Conservation (phyloP, 37 sponge, comb jelly and placozoan genomes). For the Halisarca cf. caerulea region DNA sequence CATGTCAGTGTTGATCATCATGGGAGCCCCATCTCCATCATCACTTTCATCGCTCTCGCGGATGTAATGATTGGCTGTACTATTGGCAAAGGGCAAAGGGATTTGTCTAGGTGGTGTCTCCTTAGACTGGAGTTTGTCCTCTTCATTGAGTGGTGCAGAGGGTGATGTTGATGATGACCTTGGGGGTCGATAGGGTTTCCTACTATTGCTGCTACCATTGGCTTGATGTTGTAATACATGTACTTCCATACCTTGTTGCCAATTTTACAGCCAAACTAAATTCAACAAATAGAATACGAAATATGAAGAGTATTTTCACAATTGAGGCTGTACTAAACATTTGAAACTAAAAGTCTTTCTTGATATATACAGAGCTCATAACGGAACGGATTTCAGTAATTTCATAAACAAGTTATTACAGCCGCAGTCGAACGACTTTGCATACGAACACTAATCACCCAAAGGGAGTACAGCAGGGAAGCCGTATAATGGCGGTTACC, state of each 20-base stretch:
- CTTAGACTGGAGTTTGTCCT: not conserved
- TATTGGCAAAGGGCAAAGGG: conserved; percentile 3
- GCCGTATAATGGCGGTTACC: not conserved
- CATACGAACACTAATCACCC: too few relatives aligned
- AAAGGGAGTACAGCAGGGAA: not conserved
- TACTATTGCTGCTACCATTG: not conserved
- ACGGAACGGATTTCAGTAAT: too few relatives aligned
- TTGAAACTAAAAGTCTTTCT: too few relatives aligned
- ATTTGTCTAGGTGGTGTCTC: not conserved
- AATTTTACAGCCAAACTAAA: too few relatives aligned
- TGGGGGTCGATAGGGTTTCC: not conserved
- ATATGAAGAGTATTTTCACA: too few relatives aligned
- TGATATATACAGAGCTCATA: too few relatives aligned
- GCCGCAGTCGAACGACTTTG: too few relatives aligned
- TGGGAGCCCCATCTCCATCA: not conserved
- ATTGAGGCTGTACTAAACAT: too few relatives aligned
- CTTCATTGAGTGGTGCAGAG: not conserved
- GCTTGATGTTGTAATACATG: not conserved
- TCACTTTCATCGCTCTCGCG: conserved; percentile 7
- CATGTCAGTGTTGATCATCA: not conserved
- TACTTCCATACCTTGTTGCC: not conserved
- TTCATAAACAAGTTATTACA: too few relatives aligned
- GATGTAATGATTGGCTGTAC: not conserved
- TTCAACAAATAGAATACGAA: too few relatives aligned
- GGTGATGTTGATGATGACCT: not conserved